These are phyloP conservation scores for Delphinus delphis DNA, from an alignment of 2,113 vertebrate genomes.

Conservation along the genomic window DNA sequence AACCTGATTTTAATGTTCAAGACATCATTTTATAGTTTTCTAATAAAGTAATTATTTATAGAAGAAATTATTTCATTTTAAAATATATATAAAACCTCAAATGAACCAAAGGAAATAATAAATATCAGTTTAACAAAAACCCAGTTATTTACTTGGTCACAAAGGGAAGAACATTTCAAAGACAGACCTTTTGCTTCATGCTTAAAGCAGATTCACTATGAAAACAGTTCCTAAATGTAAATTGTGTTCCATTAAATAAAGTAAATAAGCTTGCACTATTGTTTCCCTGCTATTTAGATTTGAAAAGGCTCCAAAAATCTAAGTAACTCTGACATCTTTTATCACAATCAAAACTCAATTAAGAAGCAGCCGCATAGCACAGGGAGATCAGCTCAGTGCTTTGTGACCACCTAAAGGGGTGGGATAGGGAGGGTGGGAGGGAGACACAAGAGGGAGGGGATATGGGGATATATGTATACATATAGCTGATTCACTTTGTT, in stretches of 20 bases:
- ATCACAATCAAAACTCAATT: conserved; percentile 44
- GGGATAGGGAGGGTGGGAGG: too few relatives aligned
- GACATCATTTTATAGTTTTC: not conserved
- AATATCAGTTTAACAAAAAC: conserved; percentile 36
- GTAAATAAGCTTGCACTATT: not conserved
- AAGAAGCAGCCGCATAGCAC: not conserved
- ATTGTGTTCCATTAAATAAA: conserved; percentile 2
- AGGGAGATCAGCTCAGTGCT: too few relatives aligned
- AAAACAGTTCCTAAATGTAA: not conserved
- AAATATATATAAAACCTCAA: not conserved
- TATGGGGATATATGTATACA: too few relatives aligned
- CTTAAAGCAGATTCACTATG: not conserved
- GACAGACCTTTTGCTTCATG: not conserved
- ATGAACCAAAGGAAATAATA: conserved; percentile 10
- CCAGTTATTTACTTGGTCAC: not conserved
- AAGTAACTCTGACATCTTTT: not conserved
- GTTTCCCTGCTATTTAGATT: conserved; percentile 18
- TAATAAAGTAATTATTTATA: not conserved
- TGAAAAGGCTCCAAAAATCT: not conserved
- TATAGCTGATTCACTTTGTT: too few relatives aligned
- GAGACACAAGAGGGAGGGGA: too few relatives aligned
- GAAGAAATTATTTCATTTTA: not conserved
- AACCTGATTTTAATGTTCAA: conserved; percentile 26
- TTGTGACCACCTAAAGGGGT: too few relatives aligned
- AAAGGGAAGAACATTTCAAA: conserved; percentile 42